Evolutionary conservation across 2,113 vertebrate genomes (phyloP), one percentile per base, ranked within the genome.

Genomic region (Callipepla californica): DNA sequence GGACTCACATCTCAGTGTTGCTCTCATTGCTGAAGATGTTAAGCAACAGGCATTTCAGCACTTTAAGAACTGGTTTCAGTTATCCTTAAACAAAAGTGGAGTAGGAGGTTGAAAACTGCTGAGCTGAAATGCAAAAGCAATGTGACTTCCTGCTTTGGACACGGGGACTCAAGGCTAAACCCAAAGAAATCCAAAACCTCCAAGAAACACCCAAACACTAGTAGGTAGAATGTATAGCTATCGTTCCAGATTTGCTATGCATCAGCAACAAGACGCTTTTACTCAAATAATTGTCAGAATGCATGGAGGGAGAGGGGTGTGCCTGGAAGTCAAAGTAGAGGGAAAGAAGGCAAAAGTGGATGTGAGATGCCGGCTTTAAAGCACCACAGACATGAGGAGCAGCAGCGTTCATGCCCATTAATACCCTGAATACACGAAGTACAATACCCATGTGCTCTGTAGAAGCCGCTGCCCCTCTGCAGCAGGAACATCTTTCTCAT

Each of bases 181-280:
- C 92, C 85, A 38, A 55, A 77, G 94, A 96, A 96, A 96, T 80
- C 57, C 76, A 91, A 95, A 92, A 91, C 82, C 51, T 63, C 68
- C 85, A 90, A 86, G 79, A 96, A 93, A 93, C 55, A 87, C 25
- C 59, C 87, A 89, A 72, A 53, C 63, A 74, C 59, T 76, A 95
- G 7, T 26, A 42, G 47, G 28, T 26, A 93, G 68, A 80, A 28
- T 63, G 84, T 87, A 77, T 77, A 87, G 87, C 92, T 3, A 1
- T 83, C 87, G 5, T 94, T 96, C 94, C 94, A 90, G 93, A 96
- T 96, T 96, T 44, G 55, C 83, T 67, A 96, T 51, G 88, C 96
- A 90, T 83, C 63, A 85, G 87, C 0, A 0, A 78, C 44, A 76
- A 48, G 68, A 83, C 1, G 5, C 69, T 83, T 55, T 61, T 18